Conservation (phyloP, 2,888 invertebrate genomes). For the Apomyelois bistriatella region DNA sequence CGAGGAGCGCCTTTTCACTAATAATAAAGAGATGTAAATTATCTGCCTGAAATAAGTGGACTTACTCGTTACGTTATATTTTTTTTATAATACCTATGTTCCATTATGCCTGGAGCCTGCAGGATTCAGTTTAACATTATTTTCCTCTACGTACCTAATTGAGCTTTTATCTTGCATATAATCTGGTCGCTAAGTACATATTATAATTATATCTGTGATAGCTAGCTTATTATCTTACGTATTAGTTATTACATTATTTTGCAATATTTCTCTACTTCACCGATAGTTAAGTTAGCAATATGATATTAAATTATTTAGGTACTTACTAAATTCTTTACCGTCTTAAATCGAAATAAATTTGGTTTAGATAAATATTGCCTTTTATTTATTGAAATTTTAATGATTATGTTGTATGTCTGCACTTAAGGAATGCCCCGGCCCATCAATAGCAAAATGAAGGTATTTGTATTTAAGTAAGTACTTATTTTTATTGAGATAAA, state of each 20-base stretch:
- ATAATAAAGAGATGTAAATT: no score
- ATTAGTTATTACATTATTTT: no score
- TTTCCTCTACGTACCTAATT: no score
- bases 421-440: conserved; percentile 21
- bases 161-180: no score
- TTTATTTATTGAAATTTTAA: neutral
- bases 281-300: neutral
- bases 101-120: no score
- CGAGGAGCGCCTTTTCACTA: no score
- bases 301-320: neutral
- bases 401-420: conserved; percentile 27
- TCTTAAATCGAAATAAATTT: neutral
- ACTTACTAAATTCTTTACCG: neutral
- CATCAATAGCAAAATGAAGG: neutral
- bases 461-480: neutral
- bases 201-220: neutral
- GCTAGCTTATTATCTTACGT: neutral
- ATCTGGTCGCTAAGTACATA: no score
- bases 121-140: no score
- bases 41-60: no score
- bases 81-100: no score
- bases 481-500: no score
- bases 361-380: neutral
- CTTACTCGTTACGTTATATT: no score
- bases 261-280: neutral